phyloP scores from a whole-genome alignment of 2,797 vertebrate genomes.

The Iguana delicatissima region DNA sequence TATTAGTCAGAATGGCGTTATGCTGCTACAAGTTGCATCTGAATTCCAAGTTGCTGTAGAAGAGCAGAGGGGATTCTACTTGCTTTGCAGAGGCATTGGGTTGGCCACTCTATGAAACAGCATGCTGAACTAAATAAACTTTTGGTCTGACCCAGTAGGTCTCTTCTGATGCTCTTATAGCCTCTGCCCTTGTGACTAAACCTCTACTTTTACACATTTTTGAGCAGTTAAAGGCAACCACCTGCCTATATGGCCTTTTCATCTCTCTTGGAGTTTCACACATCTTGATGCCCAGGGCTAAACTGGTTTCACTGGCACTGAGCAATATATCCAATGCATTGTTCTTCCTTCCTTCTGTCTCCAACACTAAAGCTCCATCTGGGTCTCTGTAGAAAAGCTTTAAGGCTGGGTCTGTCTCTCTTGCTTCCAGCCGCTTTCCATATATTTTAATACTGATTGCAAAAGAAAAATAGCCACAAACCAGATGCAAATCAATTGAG shows the following conservation, averaged over 20 bases:
- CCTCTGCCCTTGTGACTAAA: background rate
- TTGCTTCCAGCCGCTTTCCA: conserved; percentile 37
- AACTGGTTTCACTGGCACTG: background rate
- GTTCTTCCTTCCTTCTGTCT: background rate
- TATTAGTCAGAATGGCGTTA: too few species aligned
- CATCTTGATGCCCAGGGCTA: background rate
- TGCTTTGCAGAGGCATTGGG: background rate
- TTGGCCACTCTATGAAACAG: background rate
- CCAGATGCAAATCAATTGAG: conserved; percentile 70
- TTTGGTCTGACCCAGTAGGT: background rate
- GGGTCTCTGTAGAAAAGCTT: conserved; percentile 35
- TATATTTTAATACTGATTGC: conserved; percentile 27
- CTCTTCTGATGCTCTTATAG: background rate
- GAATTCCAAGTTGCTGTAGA: too few species aligned
- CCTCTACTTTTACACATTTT: background rate
- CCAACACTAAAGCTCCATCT: background rate
- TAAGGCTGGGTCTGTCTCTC: conserved; percentile 41
- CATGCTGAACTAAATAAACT: background rate
- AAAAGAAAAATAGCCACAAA: conserved; percentile 65
- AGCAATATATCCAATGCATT: background rate
- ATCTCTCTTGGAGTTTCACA: background rate
- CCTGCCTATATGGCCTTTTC: background rate
- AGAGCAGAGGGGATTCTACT: background rate
- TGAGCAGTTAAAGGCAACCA: background rate
- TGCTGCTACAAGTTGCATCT: too few species aligned